phyloP scores from a whole-genome alignment of 2,113 vertebrate species.

The Alces alces region DNA sequence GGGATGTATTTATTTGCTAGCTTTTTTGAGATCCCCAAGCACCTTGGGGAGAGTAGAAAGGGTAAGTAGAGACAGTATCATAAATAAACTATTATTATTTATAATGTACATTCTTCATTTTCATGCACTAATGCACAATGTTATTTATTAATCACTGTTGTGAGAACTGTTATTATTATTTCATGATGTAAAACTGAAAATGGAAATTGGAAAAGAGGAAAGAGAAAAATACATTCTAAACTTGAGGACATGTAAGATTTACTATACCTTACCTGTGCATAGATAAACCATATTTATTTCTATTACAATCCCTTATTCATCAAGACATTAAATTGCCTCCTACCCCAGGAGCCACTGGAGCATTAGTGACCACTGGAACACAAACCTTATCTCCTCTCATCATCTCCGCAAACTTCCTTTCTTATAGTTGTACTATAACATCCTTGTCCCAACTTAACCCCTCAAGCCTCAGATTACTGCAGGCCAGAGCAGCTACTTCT shows the following conservation, averaged over 20 bases:
- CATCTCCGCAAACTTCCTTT: neutral
- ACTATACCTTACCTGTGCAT: slow-evolving; percentile 16
- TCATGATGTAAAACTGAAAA: slow-evolving; percentile 66
- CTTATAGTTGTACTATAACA: neutral
- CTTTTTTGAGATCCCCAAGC: slow-evolving; percentile 47
- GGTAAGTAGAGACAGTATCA: slow-evolving; percentile 31
- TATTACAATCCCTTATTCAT: slow-evolving; percentile 4
- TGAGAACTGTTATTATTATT: slow-evolving; percentile 69
- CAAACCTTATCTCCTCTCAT: neutral
- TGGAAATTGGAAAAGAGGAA: slow-evolving; percentile 55
- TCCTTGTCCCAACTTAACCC: neutral
- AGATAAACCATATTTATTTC: slow-evolving; percentile 53
- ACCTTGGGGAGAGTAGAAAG: slow-evolving; percentile 35
- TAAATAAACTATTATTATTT: slow-evolving; percentile 71
- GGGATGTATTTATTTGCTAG: neutral
- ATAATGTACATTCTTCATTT: slow-evolving; percentile 58
- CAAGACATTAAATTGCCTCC: slow-evolving; percentile 31
- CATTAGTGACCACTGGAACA: neutral
- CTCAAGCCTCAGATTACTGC: neutral
- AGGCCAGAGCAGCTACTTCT: neutral
- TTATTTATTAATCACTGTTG: slow-evolving; percentile 73
- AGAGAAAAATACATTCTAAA: slow-evolving; percentile 52
- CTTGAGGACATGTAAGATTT: slow-evolving; percentile 58
- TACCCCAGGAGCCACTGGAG: neutral
- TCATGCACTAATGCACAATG: slow-evolving; percentile 52